phyloP scores from a whole-genome alignment of 2,797 vertebrate genomes.

The Tapera naevia region DNA sequence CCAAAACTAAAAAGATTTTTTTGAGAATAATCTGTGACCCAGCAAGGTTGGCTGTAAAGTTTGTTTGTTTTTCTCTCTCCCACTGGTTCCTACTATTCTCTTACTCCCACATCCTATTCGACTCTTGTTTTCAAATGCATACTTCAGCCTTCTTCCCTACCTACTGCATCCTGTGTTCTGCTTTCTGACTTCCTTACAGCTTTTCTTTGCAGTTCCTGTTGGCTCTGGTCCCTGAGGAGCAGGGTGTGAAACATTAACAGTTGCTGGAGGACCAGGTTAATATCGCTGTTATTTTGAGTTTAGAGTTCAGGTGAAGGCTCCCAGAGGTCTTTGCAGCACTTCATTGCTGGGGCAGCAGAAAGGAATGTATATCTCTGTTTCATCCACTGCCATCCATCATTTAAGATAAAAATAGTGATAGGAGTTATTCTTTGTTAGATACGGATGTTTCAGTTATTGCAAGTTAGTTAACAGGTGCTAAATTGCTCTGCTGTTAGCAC shows the following conservation, averaged over 20 bases:
- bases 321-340: fast-evolving
- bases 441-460: background rate
- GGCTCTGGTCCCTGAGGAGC: background rate
- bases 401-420: background rate
- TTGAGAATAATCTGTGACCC: slow-evolving; percentile 41
- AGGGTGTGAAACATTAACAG: slow-evolving; percentile 12
- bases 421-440: background rate
- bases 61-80: slow-evolving; percentile 59
- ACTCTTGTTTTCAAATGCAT: slow-evolving; percentile 42
- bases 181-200: slow-evolving; percentile 34
- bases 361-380: background rate
- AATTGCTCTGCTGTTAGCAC: background rate
- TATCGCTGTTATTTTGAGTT: background rate
- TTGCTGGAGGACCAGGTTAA: background rate
- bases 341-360: background rate
- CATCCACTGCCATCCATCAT: background rate
- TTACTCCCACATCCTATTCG: slow-evolving; percentile 11
- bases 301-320: slow-evolving; percentile 21
- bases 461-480: background rate
- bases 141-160: slow-evolving; percentile 52
- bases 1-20: slow-evolving; percentile 18
- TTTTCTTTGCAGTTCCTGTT: slow-evolving; percentile 49
- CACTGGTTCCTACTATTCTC: slow-evolving; percentile 47
- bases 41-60: slow-evolving; percentile 9
- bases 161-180: slow-evolving; percentile 54